Base-by-base conservation (phyloP, 2,797 vertebrate genomes). In the Gallinago stenura region DNA sequence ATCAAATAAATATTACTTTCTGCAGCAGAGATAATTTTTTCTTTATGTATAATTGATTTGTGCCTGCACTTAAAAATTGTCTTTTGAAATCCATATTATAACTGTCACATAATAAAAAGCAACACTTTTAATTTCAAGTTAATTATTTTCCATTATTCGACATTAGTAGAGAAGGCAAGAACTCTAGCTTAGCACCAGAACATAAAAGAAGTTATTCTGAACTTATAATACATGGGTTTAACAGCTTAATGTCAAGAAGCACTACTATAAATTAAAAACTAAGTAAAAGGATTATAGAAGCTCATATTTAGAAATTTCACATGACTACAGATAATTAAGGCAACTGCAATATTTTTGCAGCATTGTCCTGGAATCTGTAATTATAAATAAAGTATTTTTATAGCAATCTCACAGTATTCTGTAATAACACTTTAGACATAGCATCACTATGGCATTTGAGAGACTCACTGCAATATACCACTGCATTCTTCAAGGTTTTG, bases 91-190 rank as follows among this genome's bases (percentile, higher is more conserved):
- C 93, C 92, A 89, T 93, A 97, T 97, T 96, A 94, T 96, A 97
- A 96, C 87, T 96, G 91, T 85, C 94, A 97, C 80, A 62, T 89
- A 96, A 96, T 96, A 97, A 97, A 98, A 97, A 92, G 73, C 93
- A 97, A 96, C 93, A 93, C 86, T 97, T 96, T 91, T 78, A 97
- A 97, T 96, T 97, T 90, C 70, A 96, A 97, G 95, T 94, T 97
- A 96, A 97, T 97, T 97, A 97, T 97, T 98, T 98, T 95, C 94
- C 91, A 98, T 98, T 97, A 97, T 96, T 97, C 93, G 95, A 94
- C 86, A 90, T 95, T 94, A 96, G 90, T 53, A 96, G 95, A 97
- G 90, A 91, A 96, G 96, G 76, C 70, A 90, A 97, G 90, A 96
- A 96, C 71, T 91, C 94, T 68, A 95, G 66, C 71, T 95, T 89